These are phyloP conservation scores for Drosophila tripunctata DNA, from an alignment of 2,888 invertebrate genomes.

Conservation along the genomic window DNA sequence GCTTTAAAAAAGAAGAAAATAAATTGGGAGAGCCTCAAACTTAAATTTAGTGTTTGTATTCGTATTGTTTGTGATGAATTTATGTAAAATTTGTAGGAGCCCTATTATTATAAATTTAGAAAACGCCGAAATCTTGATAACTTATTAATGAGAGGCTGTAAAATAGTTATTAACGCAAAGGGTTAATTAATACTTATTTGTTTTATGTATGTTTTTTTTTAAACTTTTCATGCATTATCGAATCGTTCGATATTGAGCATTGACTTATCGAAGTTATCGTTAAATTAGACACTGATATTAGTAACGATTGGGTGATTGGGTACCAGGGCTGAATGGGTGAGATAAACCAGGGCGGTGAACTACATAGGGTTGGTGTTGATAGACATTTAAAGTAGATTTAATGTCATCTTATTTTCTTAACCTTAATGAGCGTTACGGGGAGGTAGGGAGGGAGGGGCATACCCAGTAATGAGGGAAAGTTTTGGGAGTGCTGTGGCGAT, in stretches of 20 bases:
- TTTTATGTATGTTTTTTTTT: too few species aligned
- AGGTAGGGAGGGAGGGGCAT: background rate
- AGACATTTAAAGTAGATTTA: background rate
- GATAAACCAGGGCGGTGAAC: background rate
- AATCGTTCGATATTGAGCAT: too few species aligned
- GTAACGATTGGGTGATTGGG: too few species aligned
- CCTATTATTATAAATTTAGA: too few species aligned
- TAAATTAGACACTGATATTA: background rate
- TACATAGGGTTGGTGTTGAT: background rate
- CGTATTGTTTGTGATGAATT: background rate
- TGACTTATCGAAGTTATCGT: too few species aligned
- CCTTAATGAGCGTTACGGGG: too few species aligned
- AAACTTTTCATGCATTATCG: too few species aligned
- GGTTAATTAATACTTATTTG: too few species aligned
- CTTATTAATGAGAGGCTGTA: too few species aligned
- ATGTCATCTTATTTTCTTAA: background rate
- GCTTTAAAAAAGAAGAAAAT: background rate
- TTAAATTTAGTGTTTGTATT: background rate
- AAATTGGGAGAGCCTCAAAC: background rate
- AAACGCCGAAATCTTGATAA: too few species aligned
- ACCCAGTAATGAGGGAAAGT: background rate
- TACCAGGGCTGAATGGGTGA: background rate
- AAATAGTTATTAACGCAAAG: too few species aligned
- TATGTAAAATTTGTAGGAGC: background rate
- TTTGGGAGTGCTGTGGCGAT: conserved; percentile 15